A percentile compares a stretch with the other conserved stretches of the same genome.
Conservation (phyloP, 2,113 vertebrate species). For the Lates calcarifer region DNA sequence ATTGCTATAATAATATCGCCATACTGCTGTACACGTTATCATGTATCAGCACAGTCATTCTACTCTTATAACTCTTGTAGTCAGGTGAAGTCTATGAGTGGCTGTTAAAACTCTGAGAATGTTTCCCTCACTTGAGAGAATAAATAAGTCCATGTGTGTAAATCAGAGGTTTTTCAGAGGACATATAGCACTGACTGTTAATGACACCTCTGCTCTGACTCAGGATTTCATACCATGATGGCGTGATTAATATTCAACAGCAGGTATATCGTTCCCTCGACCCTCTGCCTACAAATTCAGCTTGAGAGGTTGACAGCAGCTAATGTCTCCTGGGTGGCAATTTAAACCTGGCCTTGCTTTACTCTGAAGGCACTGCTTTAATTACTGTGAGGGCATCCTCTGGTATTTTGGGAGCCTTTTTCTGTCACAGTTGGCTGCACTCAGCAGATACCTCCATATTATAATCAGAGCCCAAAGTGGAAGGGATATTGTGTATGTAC, state of each 20-base stretch:
- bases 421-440: neutral
- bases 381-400: neutral
- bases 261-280: neutral
- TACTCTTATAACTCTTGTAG: no score
- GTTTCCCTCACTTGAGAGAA: no score
- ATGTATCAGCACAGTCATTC: no score
- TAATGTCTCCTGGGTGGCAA: slow-evolving; percentile 15
- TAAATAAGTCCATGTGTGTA: no score
- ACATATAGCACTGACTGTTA: neutral
- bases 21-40: no score
- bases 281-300: neutral
- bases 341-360: neutral
- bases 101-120: no score
- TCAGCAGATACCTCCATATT: slow-evolving; percentile 25
- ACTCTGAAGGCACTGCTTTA: neutral
- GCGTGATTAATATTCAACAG: neutral
- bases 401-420: slow-evolving; percentile 24
- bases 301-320: neutral
- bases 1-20: no score
- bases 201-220: neutral
- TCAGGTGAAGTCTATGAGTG: no score
- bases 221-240: neutral
- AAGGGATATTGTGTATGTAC: slow-evolving; percentile 19
- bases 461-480: slow-evolving; percentile 26
- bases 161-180: no score